These are phyloP conservation scores for Chiloscyllium punctatum DNA, from an alignment of 2,797 vertebrate species.

Conservation along the genomic window DNA sequence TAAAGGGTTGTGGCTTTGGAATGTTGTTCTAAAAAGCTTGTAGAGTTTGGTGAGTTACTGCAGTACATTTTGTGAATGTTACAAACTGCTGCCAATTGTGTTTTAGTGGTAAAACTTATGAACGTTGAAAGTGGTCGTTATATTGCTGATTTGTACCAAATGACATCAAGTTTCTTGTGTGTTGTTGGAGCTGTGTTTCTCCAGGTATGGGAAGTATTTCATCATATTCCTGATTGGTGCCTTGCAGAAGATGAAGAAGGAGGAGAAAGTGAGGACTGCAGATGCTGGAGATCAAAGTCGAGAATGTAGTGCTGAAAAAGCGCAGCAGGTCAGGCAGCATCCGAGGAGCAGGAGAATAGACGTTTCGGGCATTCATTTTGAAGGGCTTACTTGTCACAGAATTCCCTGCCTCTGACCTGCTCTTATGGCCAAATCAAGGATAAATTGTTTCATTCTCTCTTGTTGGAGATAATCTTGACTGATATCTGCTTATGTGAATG, in stretches of 20 bases:
- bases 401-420: background rate
- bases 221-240: background rate
- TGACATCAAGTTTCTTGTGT: background rate
- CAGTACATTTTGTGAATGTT: background rate
- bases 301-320: too few relatives aligned
- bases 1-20: background rate
- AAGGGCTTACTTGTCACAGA: background rate
- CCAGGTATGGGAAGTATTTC: background rate
- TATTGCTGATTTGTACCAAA: background rate
- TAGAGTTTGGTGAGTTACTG: background rate
- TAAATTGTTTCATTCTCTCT: background rate
- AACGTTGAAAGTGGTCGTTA: background rate
- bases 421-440: background rate
- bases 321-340: too few relatives aligned
- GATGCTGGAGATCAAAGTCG: too few relatives aligned
- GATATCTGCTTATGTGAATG: background rate
- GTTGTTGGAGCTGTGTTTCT: background rate
- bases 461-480: background rate
- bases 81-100: background rate
- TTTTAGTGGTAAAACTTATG: background rate
- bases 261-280: too few relatives aligned
- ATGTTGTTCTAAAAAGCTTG: background rate
- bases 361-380: too few relatives aligned
- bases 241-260: background rate
- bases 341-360: too few relatives aligned